These are phyloP conservation scores for Choristoneura rosaceana DNA, from an alignment of 2,888 invertebrate species.

Conservation along the genomic window DNA sequence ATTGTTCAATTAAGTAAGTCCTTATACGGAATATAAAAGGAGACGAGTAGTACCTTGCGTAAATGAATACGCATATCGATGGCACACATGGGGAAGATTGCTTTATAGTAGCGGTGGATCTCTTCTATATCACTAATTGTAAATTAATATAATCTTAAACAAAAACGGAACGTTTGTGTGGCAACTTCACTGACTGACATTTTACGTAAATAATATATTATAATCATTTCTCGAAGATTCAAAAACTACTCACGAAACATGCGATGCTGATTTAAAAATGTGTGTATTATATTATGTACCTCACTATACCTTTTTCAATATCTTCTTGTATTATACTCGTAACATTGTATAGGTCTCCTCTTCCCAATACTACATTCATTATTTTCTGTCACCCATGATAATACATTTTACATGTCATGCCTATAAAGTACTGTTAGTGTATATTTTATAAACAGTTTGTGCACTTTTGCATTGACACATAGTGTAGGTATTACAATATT, in stretches of 20 bases:
- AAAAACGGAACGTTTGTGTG: neutral
- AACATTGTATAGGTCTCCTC: conserved; percentile 54
- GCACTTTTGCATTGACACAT: conserved; percentile 53
- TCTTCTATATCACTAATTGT: neutral
- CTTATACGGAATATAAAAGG: neutral
- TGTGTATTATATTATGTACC: conserved; percentile 18
- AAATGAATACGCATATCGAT: neutral
- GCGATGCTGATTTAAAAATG: neutral
- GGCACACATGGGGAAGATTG: neutral
- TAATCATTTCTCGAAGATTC: neutral
- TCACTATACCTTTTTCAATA: conserved; percentile 55
- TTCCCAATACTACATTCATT: conserved; percentile 61
- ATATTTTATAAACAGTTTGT: conserved; percentile 38
- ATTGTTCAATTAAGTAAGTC: neutral
- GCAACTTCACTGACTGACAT: neutral
- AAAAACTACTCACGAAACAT: neutral
- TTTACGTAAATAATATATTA: too few relatives aligned
- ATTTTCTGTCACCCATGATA: conserved; percentile 45
- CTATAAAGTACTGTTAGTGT: conserved; percentile 45
- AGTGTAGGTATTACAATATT: conserved; percentile 22
- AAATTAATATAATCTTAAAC: neutral
- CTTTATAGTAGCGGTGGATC: neutral
- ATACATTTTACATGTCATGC: conserved; percentile 54
- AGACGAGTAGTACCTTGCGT: neutral
- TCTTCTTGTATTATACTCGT: conserved; percentile 30